Conservation (phyloP, 2,888 invertebrate genomes). For the Lampropteryx suffumata region DNA sequence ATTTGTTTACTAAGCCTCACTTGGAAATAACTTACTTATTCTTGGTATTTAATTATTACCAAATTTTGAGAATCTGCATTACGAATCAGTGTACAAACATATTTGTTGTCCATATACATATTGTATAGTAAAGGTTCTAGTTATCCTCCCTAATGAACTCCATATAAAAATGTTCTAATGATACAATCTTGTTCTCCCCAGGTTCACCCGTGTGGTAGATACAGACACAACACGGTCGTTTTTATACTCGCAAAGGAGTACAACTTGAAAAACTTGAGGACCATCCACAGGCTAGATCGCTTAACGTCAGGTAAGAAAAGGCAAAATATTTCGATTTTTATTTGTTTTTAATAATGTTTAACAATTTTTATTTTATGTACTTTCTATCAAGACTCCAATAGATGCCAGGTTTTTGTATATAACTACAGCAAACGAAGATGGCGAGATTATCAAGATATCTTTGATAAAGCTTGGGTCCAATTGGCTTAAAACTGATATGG, state of each 20-base stretch:
- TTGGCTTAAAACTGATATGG: too few species aligned
- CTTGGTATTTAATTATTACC: neutral
- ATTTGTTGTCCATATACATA: slow-evolving; percentile 1
- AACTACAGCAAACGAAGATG: too few species aligned
- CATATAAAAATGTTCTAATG: slow-evolving; percentile 15
- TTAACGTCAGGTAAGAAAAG: slow-evolving; percentile 90
- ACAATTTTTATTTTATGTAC: too few species aligned
- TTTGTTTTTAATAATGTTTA: too few species aligned
- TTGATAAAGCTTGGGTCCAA: too few species aligned
- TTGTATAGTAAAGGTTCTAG: slow-evolving; percentile 11
- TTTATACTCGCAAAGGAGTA: slow-evolving; percentile 98
- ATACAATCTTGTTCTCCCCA: slow-evolving; percentile 58
- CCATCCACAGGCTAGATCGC: slow-evolving; percentile 97
- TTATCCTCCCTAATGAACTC: slow-evolving; percentile 11
- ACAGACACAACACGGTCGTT: slow-evolving; percentile 97
- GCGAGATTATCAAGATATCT: too few species aligned
- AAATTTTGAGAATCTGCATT: slow-evolving; percentile 1
- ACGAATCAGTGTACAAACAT: neutral
- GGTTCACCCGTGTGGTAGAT: slow-evolving; percentile 99
- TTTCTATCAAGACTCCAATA: too few species aligned
- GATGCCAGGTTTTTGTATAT: too few species aligned
- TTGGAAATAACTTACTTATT: neutral
- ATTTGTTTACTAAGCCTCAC: slow-evolving; percentile 6
- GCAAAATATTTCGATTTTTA: too few species aligned
- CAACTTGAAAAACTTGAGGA: slow-evolving; percentile 95